A percentile compares a stretch with the other conserved stretches of the same genome.
phyloP scores from a whole-genome alignment of 2,888 invertebrate species.

The Rhimphoctona megacephalus region DNA sequence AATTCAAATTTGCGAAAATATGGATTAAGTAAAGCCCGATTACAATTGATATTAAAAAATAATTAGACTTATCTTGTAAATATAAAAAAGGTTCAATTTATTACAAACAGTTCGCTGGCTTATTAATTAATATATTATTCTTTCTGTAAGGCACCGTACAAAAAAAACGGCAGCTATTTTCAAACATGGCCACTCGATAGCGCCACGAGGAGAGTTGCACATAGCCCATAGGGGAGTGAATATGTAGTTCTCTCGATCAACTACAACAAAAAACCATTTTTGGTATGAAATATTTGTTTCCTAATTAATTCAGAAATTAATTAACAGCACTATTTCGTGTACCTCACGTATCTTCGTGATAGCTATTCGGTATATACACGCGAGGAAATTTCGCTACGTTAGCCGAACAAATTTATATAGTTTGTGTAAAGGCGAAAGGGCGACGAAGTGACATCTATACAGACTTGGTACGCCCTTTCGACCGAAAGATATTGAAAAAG shows the following conservation, averaged over 20 bases:
- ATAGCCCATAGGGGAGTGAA: neutral
- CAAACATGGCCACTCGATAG: too few relatives aligned
- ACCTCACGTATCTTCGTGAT: conserved; percentile 11
- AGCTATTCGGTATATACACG: conserved; percentile 18
- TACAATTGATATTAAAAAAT: too few relatives aligned
- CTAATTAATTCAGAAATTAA: conserved; percentile 48
- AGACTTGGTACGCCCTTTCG: conserved; percentile 7
- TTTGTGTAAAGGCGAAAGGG: neutral
- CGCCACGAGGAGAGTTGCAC: too few relatives aligned
- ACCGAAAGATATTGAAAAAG: neutral
- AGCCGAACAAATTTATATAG: conserved; percentile 37
- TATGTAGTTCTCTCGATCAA: neutral
- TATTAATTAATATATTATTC: too few relatives aligned
- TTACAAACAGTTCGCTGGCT: too few relatives aligned
- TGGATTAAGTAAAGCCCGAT: too few relatives aligned
- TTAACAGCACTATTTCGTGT: conserved; percentile 45
- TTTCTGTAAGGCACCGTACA: too few relatives aligned
- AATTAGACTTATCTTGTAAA: too few relatives aligned
- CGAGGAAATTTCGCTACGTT: conserved; percentile 62
- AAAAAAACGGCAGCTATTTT: too few relatives aligned
- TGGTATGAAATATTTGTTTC: neutral
- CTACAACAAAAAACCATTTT: neutral
- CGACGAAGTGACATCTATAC: neutral
- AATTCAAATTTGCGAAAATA: too few relatives aligned
- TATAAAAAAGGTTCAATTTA: too few relatives aligned